phyloP scores from a whole-genome alignment of 2,888 invertebrate species.

The Sialis fuliginosa region DNA sequence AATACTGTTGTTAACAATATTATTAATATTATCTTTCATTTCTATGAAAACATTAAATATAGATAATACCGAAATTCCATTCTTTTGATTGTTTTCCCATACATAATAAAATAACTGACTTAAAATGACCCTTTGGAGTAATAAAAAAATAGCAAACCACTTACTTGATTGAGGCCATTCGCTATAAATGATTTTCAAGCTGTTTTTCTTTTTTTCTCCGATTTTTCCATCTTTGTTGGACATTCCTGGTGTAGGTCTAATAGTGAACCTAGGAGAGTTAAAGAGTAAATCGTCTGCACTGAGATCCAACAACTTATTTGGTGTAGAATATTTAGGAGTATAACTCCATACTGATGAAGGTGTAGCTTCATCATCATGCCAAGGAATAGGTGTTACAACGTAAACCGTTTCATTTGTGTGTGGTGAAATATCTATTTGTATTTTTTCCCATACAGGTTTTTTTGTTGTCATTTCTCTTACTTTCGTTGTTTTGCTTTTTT shows the following conservation, averaged over 20 bases:
- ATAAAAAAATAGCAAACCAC: slow-evolving; percentile 10
- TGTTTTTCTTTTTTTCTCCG: slow-evolving; percentile 11
- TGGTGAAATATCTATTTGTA: slow-evolving; percentile 55
- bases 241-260: slow-evolving; percentile 9
- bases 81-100: too few species aligned
- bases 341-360: slow-evolving; percentile 17
- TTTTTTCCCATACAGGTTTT: slow-evolving; percentile 42
- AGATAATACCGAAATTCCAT: too few species aligned
- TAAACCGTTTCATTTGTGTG: slow-evolving; percentile 64
- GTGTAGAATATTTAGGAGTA: slow-evolving; percentile 17
- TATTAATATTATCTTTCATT: too few species aligned
- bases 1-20: too few species aligned
- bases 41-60: too few species aligned
- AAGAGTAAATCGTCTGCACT: slow-evolving; percentile 23
- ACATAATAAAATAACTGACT: too few species aligned
- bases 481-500: slow-evolving; percentile 12
- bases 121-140: too few species aligned
- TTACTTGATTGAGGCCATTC: slow-evolving; percentile 30
- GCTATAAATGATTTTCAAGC: slow-evolving; percentile 22
- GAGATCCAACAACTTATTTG: slow-evolving; percentile 17
- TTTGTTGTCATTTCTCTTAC: slow-evolving; percentile 9
- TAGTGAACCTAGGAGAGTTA: slow-evolving; percentile 21
- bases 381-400: slow-evolving; percentile 62
- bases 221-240: slow-evolving; percentile 6
- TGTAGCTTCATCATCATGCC: slow-evolving; percentile 21